Conservation (phyloP, 92 coral and sea anemone genomes). For the Ricordea florida region DNA sequence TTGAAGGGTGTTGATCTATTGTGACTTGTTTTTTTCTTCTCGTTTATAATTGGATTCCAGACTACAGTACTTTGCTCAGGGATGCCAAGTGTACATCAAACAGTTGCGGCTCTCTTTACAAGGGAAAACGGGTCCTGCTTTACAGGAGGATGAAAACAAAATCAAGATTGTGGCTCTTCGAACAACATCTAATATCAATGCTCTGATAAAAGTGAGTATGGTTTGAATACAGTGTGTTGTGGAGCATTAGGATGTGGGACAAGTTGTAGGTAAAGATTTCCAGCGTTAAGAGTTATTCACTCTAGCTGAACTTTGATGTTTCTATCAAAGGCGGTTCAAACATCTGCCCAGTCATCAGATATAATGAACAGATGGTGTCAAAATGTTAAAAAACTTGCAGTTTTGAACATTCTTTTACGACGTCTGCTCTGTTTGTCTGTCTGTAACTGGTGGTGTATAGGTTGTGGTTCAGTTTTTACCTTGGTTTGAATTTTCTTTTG, state of each 20-base stretch:
- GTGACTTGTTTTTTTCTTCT: background rate
- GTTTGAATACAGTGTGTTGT: background rate
- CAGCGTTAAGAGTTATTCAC: too few species aligned
- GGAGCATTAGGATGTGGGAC: background rate
- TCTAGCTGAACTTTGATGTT: background rate
- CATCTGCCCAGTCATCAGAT: too few species aligned
- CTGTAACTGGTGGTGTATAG: too few species aligned
- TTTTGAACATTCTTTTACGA: too few species aligned
- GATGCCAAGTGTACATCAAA: constrained; percentile 96
- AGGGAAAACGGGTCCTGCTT: constrained; percentile 76
- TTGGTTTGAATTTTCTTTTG: too few species aligned
- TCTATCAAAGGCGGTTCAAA: too few species aligned
- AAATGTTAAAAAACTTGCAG: too few species aligned
- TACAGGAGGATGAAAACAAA: constrained; percentile 92
- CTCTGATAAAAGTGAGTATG: constrained; percentile 77
- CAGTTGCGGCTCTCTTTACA: constrained; percentile 85
- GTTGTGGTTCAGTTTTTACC: too few species aligned
- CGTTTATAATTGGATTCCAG: constrained; percentile 25
- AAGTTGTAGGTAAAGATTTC: background rate
- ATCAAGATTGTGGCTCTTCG: constrained; percentile 92
- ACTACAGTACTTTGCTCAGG: constrained; percentile 98
- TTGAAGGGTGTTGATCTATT: background rate
- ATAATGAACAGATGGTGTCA: too few species aligned
- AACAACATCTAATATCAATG: constrained; percentile 92
- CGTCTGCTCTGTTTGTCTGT: too few species aligned